These are phyloP conservation scores for Trichacis sp. DNA, from an alignment of 2,888 invertebrate genomes.

Conservation along the genomic window DNA sequence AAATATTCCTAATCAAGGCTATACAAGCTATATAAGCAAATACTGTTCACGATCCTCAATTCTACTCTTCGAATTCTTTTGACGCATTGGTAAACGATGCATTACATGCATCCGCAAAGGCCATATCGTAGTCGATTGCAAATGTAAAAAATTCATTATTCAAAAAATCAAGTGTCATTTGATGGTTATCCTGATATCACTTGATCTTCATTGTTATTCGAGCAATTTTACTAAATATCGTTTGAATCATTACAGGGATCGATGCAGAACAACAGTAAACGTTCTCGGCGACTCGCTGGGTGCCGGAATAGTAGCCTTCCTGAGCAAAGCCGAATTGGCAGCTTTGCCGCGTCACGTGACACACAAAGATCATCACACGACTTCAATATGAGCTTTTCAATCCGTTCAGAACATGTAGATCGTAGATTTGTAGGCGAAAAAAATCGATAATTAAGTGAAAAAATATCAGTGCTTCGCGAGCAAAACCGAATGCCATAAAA, in stretches of 20 bases:
- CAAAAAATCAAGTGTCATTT: conserved; percentile 1
- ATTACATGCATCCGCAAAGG: too few species aligned
- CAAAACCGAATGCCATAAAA: conserved; percentile 32
- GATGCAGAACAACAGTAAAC: conserved; percentile 74
- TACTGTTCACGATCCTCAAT: too few species aligned
- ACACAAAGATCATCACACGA: conserved; percentile 58
- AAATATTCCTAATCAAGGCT: too few species aligned
- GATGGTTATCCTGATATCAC: too few species aligned
- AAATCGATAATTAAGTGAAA: neutral
- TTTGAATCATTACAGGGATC: conserved; percentile 63
- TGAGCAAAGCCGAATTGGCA: conserved; percentile 71
- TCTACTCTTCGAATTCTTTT: too few species aligned
- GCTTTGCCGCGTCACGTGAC: conserved; percentile 56
- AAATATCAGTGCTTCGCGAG: conserved; percentile 32
- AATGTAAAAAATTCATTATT: too few species aligned
- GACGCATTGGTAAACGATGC: too few species aligned
- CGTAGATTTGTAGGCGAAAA: conserved; percentile 9
- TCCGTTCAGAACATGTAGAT: conserved; percentile 1
- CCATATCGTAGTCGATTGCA: too few species aligned
- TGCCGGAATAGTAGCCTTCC: conserved; percentile 76
- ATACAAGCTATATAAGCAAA: too few species aligned
- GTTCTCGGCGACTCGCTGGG: conserved; percentile 79
- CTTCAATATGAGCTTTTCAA: conserved; percentile 64
- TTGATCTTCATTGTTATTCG: too few species aligned
- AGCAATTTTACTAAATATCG: too few species aligned